Percentiles rank a stretch among this genome's conserved stretches.
Conservation (phyloP, 2,888 invertebrate genomes). For the Aphodius granarius region DNA sequence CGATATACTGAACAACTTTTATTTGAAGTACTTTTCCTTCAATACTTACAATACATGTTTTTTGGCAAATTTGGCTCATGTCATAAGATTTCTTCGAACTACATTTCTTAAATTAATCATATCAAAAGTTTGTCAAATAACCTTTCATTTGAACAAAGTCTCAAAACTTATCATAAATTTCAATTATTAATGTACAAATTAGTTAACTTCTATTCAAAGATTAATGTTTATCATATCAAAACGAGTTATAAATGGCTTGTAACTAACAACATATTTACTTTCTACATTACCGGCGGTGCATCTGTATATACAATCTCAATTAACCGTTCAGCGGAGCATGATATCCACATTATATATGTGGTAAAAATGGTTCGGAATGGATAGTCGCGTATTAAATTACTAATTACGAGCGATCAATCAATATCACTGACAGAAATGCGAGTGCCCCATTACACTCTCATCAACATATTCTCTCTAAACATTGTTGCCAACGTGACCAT, state of each 20-base stretch:
- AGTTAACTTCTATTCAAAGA: no score
- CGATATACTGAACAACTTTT: no score
- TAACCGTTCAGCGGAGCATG: background rate
- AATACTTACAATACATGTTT: no score
- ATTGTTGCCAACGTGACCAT: background rate
- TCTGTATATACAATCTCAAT: background rate
- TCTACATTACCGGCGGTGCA: background rate
- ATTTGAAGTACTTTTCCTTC: no score
- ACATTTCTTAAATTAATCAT: no score
- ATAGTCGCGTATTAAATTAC: background rate
- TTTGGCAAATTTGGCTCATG: no score
- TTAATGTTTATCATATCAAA: no score
- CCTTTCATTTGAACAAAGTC: no score
- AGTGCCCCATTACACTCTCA: background rate
- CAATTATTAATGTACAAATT: no score
- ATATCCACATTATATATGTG: background rate
- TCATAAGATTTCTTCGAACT: no score
- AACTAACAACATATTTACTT: background rate
- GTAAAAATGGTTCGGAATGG: background rate
- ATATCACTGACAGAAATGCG: background rate
- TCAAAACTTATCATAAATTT: no score
- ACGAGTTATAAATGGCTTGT: background rate
- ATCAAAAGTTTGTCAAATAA: no score
- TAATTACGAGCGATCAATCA: background rate
- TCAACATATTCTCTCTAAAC: background rate